Percentiles rank a stretch among this genome's conserved stretches.
Evolutionary conservation across 2,888 invertebrate species (phyloP).

Genomic region (Euphydryas editha): DNA sequence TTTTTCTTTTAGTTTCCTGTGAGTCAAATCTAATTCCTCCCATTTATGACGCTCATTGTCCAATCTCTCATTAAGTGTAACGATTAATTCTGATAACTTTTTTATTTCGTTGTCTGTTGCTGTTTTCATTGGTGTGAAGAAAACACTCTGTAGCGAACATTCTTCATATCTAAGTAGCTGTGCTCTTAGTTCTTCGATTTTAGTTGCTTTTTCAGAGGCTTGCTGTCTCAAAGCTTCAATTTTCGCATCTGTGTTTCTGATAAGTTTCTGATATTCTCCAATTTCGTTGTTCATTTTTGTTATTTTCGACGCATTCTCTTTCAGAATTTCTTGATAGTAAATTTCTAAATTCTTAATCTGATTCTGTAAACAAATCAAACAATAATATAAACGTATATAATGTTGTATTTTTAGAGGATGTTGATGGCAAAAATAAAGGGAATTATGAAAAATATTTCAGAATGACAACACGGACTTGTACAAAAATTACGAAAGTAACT

Average conservation of each 20-base stretch:
- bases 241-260: slow-evolving; percentile 77
- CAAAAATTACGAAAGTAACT: too few relatives aligned
- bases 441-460: too few relatives aligned
- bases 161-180: slow-evolving; percentile 75
- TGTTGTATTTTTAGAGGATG: too few relatives aligned
- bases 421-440: too few relatives aligned
- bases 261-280: slow-evolving; percentile 66
- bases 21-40: slow-evolving; percentile 81
- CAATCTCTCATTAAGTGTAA: slow-evolving; percentile 82
- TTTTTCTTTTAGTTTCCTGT: slow-evolving; percentile 83
- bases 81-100: slow-evolving; percentile 83
- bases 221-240: slow-evolving; percentile 77
- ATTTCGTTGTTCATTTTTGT: slow-evolving; percentile 75
- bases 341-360: slow-evolving; percentile 75
- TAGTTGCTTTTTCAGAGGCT: slow-evolving; percentile 71
- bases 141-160: slow-evolving; percentile 76
- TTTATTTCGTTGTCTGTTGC: slow-evolving; percentile 86
- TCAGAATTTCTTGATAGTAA: slow-evolving; percentile 78
- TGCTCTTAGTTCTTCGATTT: slow-evolving; percentile 75
- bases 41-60: slow-evolving; percentile 84
- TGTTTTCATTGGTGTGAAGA: slow-evolving; percentile 80
- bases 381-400: neutral
- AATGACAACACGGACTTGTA: too few relatives aligned
- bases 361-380: slow-evolving; percentile 62
- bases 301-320: slow-evolving; percentile 77